A percentile compares a stretch with the other conserved stretches of the same genome.
These are phyloP conservation scores for Triplophysa rosa DNA, from an alignment of 2,113 vertebrate species.

Conservation along the genomic window DNA sequence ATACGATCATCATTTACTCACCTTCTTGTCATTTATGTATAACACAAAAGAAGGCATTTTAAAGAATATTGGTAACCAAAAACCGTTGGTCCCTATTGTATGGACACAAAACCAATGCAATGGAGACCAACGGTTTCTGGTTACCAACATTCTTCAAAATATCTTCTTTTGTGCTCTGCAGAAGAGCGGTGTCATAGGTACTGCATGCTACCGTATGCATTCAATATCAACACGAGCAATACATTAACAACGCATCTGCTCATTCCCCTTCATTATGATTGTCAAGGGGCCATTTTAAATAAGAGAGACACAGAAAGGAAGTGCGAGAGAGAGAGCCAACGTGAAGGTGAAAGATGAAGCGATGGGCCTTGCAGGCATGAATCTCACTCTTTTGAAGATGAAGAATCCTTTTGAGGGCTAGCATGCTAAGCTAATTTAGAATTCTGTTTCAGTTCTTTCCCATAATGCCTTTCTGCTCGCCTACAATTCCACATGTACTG, in stretches of 20 bases:
- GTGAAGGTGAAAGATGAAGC: slow-evolving; percentile 85
- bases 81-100: too few relatives aligned
- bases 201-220: not conserved
- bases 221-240: slow-evolving; percentile 20
- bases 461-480: slow-evolving; percentile 87
- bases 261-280: slow-evolving; percentile 84
- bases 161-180: not conserved
- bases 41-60: too few relatives aligned
- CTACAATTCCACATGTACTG: slow-evolving; percentile 85
- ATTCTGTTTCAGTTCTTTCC: slow-evolving; percentile 88
- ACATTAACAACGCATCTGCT: slow-evolving; percentile 36
- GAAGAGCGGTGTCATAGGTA: too few relatives aligned
- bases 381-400: slow-evolving; percentile 89
- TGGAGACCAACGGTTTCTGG: too few relatives aligned
- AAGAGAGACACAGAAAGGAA: slow-evolving; percentile 52
- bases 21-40: too few relatives aligned
- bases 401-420: slow-evolving; percentile 90
- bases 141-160: not conserved
- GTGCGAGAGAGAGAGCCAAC: slow-evolving; percentile 76
- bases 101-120: too few relatives aligned
- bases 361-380: slow-evolving; percentile 87
- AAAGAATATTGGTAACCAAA: too few relatives aligned
- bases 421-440: slow-evolving; percentile 91
- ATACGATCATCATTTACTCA: too few relatives aligned
- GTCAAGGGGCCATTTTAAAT: slow-evolving; percentile 88